phyloP scores from a whole-genome alignment of 2,888 invertebrate species.

The Lottia scabra region DNA sequence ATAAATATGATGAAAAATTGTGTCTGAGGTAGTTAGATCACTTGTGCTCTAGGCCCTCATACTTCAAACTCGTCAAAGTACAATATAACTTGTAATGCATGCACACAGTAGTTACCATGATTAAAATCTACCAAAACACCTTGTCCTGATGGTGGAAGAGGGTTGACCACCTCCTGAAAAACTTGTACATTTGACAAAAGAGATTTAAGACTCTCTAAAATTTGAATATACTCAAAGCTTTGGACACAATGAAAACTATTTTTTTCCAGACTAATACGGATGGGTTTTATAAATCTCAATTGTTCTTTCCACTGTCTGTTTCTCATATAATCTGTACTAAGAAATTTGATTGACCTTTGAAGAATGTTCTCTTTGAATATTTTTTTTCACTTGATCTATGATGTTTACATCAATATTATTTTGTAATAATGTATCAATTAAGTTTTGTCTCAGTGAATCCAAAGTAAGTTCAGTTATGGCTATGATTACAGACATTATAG shows the following conservation, averaged over 20 bases:
- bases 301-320: constrained; percentile 5
- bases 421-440: background rate
- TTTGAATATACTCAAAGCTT: background rate
- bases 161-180: background rate
- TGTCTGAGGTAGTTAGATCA: too few relatives aligned
- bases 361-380: background rate
- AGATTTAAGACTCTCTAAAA: constrained; percentile 4
- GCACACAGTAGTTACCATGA: background rate
- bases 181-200: background rate
- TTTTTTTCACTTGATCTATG: background rate
- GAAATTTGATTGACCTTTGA: background rate
- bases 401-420: background rate
- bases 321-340: constrained; percentile 1
- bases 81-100: constrained; percentile 1
- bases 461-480: background rate
- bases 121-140: constrained; percentile 1
- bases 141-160: background rate
- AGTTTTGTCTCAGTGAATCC: background rate
- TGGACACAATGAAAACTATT: background rate
- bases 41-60: too few relatives aligned
- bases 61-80: background rate
- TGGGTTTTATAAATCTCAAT: constrained; percentile 2
- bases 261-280: constrained; percentile 2
- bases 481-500: background rate
- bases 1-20: too few relatives aligned